A percentile compares a stretch with the other conserved stretches of the same genome.
Conservation (phyloP, 2,113 vertebrate species). For the Riparia riparia region DNA sequence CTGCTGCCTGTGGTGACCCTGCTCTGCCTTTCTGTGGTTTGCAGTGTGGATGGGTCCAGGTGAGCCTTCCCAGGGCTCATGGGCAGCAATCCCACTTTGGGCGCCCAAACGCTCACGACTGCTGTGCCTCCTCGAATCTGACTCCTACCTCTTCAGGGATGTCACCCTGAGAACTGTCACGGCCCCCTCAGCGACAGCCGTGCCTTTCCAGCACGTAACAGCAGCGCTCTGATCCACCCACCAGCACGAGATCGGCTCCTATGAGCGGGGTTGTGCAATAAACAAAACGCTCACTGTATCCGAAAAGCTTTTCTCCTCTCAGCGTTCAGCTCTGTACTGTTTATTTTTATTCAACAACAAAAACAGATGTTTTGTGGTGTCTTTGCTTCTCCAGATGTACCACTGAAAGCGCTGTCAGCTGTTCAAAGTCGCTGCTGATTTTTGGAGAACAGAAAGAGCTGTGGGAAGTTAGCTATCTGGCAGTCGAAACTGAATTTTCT, state of each 20-base stretch:
- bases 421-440: slow-evolving; percentile 39
- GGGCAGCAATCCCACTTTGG: rapidly evolving
- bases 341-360: slow-evolving; percentile 65
- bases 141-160: neutral
- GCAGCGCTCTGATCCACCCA: neutral
- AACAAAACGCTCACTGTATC: neutral
- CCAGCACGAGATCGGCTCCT: neutral
- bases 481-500: neutral
- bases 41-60: rapidly evolving
- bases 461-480: slow-evolving; percentile 31
- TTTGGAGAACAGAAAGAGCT: slow-evolving; percentile 26
- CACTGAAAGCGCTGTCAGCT: slow-evolving; percentile 35
- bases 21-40: neutral
- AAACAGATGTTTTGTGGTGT: slow-evolving; percentile 67
- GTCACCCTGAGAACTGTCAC: neutral
- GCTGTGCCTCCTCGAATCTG: neutral
- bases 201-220: neutral
- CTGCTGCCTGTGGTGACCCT: neutral
- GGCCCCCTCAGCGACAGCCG: rapidly evolving
- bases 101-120: rapidly evolving
- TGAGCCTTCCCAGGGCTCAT: rapidly evolving
- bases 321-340: slow-evolving; percentile 42
- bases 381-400: slow-evolving; percentile 58
- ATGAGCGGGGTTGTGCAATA: neutral
- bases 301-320: slow-evolving; percentile 10